Percentiles rank a stretch among this genome's conserved stretches.
Evolutionary conservation across 64 coral and sea anemone genomes (phyloP).

Genomic region (Stylophora pistillata): DNA sequence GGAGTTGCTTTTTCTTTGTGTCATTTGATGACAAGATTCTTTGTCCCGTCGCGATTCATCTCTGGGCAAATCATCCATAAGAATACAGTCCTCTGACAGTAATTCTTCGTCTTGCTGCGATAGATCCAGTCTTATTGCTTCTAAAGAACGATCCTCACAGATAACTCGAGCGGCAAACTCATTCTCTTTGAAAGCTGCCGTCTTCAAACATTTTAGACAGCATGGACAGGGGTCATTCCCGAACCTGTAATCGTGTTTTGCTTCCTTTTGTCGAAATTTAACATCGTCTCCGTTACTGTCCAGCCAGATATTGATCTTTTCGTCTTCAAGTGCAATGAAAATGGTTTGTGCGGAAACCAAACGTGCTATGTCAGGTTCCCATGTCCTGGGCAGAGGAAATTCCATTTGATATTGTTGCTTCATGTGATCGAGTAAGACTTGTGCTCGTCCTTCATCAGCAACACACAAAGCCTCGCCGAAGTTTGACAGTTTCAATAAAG

Average conservation of each 20-base stretch:
- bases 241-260: neutral
- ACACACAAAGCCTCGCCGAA: neutral
- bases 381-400: neutral
- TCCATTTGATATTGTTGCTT: neutral
- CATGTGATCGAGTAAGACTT: neutral
- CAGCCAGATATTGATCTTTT: neutral
- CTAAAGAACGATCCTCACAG: neutral
- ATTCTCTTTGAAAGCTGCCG: neutral
- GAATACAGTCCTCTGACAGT: no score
- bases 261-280: neutral
- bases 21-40: neutral
- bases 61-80: neutral
- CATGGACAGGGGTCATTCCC: no score
- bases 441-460: neutral
- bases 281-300: neutral
- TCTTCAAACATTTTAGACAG: neutral
- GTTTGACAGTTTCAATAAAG: neutral
- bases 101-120: no score
- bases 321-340: neutral
- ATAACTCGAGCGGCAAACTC: neutral
- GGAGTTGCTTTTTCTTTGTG: neutral
- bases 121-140: neutral
- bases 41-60: neutral
- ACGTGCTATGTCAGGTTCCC: neutral
- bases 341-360: neutral